phyloP scores from a whole-genome alignment of 2,888 invertebrate genomes.

The Drosophila borborema region DNA sequence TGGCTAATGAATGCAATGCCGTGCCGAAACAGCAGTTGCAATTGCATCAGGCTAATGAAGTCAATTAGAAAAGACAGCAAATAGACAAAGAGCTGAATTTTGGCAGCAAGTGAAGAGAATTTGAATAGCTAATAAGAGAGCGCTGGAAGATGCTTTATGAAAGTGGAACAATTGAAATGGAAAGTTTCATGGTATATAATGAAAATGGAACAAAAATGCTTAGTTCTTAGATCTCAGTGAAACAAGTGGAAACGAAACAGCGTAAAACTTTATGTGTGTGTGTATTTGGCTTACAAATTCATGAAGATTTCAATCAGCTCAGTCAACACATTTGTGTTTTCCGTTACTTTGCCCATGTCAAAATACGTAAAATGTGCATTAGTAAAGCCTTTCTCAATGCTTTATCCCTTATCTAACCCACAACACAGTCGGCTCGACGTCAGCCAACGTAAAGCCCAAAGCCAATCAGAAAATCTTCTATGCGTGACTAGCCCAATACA shows the following conservation, averaged over 20 bases:
- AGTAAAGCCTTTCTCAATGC: slow-evolving; percentile 11
- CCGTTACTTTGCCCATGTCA: neutral
- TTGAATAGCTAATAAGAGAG: neutral
- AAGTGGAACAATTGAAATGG: neutral
- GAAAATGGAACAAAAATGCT: neutral
- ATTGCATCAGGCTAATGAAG: slow-evolving; percentile 23
- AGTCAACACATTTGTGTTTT: neutral
- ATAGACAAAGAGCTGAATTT: slow-evolving; percentile 5
- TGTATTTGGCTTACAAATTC: neutral
- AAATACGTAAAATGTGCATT: slow-evolving; percentile 9
- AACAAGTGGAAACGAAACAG: neutral
- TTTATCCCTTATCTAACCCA: neutral
- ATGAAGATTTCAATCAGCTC: neutral
- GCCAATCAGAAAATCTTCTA: slow-evolving; percentile 15
- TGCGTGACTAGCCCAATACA: slow-evolving; percentile 57
- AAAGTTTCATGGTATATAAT: neutral
- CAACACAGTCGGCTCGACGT: slow-evolving; percentile 12
- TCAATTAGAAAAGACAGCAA: slow-evolving; percentile 23
- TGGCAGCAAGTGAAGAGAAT: neutral
- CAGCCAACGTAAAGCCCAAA: neutral
- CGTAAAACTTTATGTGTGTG: too few species aligned
- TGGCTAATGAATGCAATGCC: neutral
- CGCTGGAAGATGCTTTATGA: neutral
- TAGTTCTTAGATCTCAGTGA: neutral
- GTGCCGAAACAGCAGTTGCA: neutral